Evolutionary conservation across 2,797 vertebrate species (phyloP).

Genomic region (Sibirionetta formosa): DNA sequence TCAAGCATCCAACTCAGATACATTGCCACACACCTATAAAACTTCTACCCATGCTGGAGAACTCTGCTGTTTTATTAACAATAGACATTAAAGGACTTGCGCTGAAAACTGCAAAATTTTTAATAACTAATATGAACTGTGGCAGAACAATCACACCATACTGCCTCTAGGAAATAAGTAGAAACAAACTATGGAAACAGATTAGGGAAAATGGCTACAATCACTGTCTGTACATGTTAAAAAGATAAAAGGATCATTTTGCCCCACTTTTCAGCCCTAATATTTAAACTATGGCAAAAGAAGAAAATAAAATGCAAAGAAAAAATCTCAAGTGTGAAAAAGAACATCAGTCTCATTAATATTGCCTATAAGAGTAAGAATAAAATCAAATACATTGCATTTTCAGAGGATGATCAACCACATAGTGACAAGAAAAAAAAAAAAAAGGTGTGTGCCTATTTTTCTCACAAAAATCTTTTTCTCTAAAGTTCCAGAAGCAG

Average conservation of each 20-base stretch:
- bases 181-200: constrained; percentile 69
- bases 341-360: constrained; percentile 32
- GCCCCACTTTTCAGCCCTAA: constrained; percentile 57
- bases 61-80: constrained; percentile 43
- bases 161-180: constrained; percentile 52
- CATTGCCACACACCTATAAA: background rate
- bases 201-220: constrained; percentile 54
- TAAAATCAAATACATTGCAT: constrained; percentile 17
- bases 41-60: background rate
- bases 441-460: background rate
- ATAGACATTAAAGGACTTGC: constrained; percentile 50
- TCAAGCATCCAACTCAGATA: background rate
- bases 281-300: background rate
- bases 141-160: constrained; percentile 50
- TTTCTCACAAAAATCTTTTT: background rate
- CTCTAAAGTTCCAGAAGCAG: background rate
- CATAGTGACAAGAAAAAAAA: background rate
- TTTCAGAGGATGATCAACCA: constrained; percentile 6
- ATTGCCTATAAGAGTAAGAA: constrained; percentile 7
- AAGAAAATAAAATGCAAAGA: constrained; percentile 53
- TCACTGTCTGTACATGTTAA: constrained; percentile 38
- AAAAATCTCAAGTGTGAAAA: constrained; percentile 9
- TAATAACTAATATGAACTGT: constrained; percentile 41
- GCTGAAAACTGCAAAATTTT: constrained; percentile 47
- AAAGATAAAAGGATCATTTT: constrained; percentile 68